phyloP scores from a whole-genome alignment of 2,113 vertebrate species.

The pig (Sus scrofa) region DNA sequence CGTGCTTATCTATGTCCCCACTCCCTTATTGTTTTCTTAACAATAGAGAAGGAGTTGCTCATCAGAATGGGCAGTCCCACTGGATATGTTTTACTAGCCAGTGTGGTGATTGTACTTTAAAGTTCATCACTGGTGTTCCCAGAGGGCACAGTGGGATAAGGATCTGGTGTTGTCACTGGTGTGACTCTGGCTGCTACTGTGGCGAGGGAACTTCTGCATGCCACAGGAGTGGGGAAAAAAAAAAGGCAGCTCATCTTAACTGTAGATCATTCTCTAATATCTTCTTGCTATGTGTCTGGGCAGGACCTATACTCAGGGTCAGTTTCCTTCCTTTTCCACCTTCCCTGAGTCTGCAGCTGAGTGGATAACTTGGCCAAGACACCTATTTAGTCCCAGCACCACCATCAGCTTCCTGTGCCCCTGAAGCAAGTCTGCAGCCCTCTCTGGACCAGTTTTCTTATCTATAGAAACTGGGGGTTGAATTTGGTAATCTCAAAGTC shows the following conservation, averaged over 20 bases:
- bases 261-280: background rate
- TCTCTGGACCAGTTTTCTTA: background rate
- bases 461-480: background rate
- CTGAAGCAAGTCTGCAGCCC: no score
- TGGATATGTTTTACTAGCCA: background rate
- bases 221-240: no score
- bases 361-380: background rate
- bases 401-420: background rate
- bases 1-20: background rate
- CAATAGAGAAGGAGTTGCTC: background rate
- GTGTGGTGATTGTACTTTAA: background rate
- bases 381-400: background rate
- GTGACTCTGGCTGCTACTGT: no score
- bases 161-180: no score
- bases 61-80: background rate
- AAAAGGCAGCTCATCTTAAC: no score
- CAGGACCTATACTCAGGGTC: background rate
- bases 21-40: background rate
- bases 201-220: no score
- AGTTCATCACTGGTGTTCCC: background rate
- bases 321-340: background rate
- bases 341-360: background rate
- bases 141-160: no score
- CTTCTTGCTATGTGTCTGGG: background rate
- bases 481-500: background rate